A percentile compares a stretch with the other conserved stretches of the same genome.
These are phyloP conservation scores for Hycleus cichorii DNA, from an alignment of 1,140 invertebrate genomes.

Conservation along the genomic window DNA sequence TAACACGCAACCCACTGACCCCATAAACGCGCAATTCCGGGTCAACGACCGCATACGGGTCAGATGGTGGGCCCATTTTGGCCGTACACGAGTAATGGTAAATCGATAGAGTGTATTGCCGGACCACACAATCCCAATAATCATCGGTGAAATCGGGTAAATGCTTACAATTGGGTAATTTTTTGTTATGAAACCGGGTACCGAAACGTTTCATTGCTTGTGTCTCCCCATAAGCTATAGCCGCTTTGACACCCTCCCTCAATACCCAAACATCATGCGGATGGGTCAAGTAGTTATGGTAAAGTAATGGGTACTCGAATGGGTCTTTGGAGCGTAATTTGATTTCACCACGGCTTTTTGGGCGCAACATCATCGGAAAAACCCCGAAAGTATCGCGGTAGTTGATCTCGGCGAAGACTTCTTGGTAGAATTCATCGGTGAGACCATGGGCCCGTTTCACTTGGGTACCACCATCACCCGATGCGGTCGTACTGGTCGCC, in stretches of 20 bases:
- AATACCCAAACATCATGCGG: slow-evolving; percentile 70
- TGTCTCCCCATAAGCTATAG: slow-evolving; percentile 69
- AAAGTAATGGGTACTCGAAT: slow-evolving; percentile 73
- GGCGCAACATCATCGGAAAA: slow-evolving; percentile 80
- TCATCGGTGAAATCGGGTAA: slow-evolving; percentile 68
- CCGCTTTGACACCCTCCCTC: slow-evolving; percentile 77
- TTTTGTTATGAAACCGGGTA: slow-evolving; percentile 61
- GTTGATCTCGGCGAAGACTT: slow-evolving; percentile 60
- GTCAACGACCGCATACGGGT: slow-evolving; percentile 77
- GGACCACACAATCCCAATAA: slow-evolving; percentile 73
- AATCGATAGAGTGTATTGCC: slow-evolving; percentile 80
- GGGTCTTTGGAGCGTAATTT: slow-evolving; percentile 72
- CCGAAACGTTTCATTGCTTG: slow-evolving; percentile 66
- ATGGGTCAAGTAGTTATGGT: slow-evolving; percentile 83
- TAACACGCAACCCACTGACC: slow-evolving; percentile 63
- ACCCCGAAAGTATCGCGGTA: slow-evolving; percentile 68
- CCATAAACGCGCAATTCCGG: slow-evolving; percentile 69
- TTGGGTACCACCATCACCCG: slow-evolving; percentile 65
- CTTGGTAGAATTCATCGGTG: slow-evolving; percentile 69
- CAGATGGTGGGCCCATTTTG: slow-evolving; percentile 74
- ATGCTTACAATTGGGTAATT: slow-evolving; percentile 72
- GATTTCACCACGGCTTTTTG: slow-evolving; percentile 74
- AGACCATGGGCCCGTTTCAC: slow-evolving; percentile 72
- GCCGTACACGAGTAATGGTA: slow-evolving; percentile 78
- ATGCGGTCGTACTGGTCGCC: slow-evolving; percentile 71